Conservation (phyloP, 2,888 invertebrate genomes). For the Galerucella calmariensis region DNA sequence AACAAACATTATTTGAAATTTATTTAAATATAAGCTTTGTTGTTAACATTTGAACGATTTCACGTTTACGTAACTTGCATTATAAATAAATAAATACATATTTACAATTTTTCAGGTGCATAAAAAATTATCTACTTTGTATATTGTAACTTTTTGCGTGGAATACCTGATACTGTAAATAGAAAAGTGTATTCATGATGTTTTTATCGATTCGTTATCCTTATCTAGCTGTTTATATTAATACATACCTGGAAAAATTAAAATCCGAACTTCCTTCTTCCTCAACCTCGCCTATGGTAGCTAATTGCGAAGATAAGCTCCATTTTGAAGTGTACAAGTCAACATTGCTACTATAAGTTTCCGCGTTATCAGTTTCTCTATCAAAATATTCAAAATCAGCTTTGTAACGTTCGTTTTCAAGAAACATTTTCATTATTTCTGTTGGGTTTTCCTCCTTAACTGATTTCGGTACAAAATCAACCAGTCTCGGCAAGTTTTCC, state of each 20-base stretch:
- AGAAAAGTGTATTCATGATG: background rate
- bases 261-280: slow-evolving; percentile 63
- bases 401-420: slow-evolving; percentile 59
- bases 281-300: slow-evolving; percentile 78
- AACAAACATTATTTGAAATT: background rate
- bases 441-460: slow-evolving; percentile 64
- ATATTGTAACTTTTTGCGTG: background rate
- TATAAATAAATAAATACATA: background rate
- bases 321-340: slow-evolving; percentile 64
- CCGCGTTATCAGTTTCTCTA: slow-evolving; percentile 49
- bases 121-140: background rate
- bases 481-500: slow-evolving; percentile 72
- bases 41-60: background rate
- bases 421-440: slow-evolving; percentile 58
- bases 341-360: slow-evolving; percentile 54
- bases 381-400: slow-evolving; percentile 46
- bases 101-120: background rate
- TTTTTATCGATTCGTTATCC: background rate
- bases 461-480: slow-evolving; percentile 78
- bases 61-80: background rate
- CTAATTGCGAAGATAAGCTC: slow-evolving; percentile 72
- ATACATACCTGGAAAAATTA: slow-evolving; percentile 44
- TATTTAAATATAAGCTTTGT: slow-evolving; percentile 1
- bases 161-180: background rate
- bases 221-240: slow-evolving; percentile 2